phyloP scores from a whole-genome alignment of 1,140 invertebrate species.

The Nylanderia fulva region DNA sequence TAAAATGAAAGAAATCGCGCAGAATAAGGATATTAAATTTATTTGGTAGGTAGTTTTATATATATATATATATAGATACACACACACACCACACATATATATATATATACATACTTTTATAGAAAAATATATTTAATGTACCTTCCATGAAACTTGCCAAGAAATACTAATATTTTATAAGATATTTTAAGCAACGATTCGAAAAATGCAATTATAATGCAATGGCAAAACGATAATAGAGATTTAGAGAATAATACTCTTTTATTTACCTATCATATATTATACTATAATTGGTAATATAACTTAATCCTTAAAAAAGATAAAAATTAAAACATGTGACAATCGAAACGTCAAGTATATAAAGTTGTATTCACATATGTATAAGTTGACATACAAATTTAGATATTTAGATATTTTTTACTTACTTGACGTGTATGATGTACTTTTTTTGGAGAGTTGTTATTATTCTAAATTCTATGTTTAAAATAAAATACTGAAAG shows the following conservation, averaged over 20 bases:
- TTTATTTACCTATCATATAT: conserved; percentile 8
- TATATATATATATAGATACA: too few relatives aligned
- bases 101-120: conserved; percentile 25
- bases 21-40: conserved; percentile 18
- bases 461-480: conserved; percentile 32
- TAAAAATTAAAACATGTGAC: background rate
- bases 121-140: background rate
- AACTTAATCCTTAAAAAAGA: conserved; percentile 3
- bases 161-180: conserved; percentile 5
- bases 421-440: too few relatives aligned
- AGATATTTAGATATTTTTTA: too few relatives aligned
- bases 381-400: too few relatives aligned
- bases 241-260: background rate
- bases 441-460: background rate
- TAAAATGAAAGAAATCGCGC: background rate
- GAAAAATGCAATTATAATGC: conserved; percentile 13
- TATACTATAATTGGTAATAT: background rate
- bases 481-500: conserved; percentile 3
- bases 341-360: too few relatives aligned
- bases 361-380: too few relatives aligned
- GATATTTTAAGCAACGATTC: background rate
- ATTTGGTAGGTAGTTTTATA: conserved; percentile 26
- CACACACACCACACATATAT: too few relatives aligned
- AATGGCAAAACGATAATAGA: background rate
- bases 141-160: background rate